Evolutionary conservation across 2,797 vertebrate genomes (phyloP), one percentile per base, ranked within the genome.

Genomic region (Emydoidea blandingii): DNA sequence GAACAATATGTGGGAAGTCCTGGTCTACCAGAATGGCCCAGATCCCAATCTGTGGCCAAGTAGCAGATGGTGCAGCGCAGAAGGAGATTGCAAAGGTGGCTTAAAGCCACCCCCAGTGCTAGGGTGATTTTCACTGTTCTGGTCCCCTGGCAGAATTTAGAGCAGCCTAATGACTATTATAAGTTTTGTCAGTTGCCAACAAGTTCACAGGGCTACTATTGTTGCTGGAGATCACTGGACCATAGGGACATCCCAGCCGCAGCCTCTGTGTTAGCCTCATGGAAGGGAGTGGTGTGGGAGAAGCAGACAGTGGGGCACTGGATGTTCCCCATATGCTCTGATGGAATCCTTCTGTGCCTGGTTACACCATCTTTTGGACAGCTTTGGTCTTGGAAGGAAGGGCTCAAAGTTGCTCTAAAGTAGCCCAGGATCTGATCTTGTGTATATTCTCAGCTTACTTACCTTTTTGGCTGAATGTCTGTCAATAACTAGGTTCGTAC

Each of bases 401-500:
- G 10, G 19, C 44, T 47, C 44, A 29, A 49, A 49, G 41, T 44
- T 78, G 74, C 44, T 31, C 74, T 49, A 78, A 31, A 27, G 6
- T 49, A 83, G 85, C 87, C 83, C 54, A 19, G 8, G 53, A 3
- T 89, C 91, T 91, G 81, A 79, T 2, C 0, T 90, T 49, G 53
- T 65, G 79, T 91, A 44, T 49, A 78, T 96, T 92, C 92, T 82
- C 15, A 47, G 41, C 88, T 95, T 81, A 44, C 18, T 34, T 94
- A 78, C 94, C 86, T 82, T 94, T 93, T 90, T 72, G 83, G 50
- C 65, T 89, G 34, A 92, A 59, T 25, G 12, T 54, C 1, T 79
- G 5, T 18, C 88, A 41, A 37, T 88, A 79, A 59, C 79, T 93
- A 83, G 78, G 41, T 93, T 79, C 44, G 49, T 68, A 88, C 87